Evolutionary conservation across 1,140 invertebrate species (phyloP).

Genomic region (Bombus ignitus): DNA sequence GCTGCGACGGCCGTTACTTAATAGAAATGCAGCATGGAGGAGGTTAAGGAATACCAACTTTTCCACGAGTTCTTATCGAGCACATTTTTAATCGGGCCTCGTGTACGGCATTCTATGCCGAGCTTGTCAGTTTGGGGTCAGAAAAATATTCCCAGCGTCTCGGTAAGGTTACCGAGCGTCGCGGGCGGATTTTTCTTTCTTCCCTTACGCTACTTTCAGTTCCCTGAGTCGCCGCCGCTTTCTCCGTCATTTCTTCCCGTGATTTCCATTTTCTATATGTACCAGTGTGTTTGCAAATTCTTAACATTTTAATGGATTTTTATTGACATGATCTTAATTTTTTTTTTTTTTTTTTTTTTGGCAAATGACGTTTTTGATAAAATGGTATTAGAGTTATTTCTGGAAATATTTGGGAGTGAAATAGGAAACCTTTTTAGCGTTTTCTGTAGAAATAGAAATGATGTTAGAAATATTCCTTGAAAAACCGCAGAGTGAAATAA

Average conservation of each 20-base stretch:
- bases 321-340: neutral
- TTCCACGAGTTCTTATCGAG: slow-evolving; percentile 48
- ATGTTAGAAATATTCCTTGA: too few relatives aligned
- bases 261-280: too few relatives aligned
- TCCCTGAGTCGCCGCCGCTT: neutral
- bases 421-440: neutral
- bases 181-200: neutral
- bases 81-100: slow-evolving; percentile 33
- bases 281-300: neutral
- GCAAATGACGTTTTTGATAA: neutral
- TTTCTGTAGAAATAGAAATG: too few relatives aligned
- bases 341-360: neutral
- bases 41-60: slow-evolving; percentile 49
- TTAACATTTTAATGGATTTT: neutral
- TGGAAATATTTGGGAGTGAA: neutral
- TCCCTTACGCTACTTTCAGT: too few relatives aligned
- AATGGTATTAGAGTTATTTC: neutral
- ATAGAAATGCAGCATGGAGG: slow-evolving; percentile 32
- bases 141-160: slow-evolving; percentile 27
- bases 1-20: neutral
- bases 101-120: slow-evolving; percentile 16
- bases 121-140: slow-evolving; percentile 37
- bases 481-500: too few relatives aligned
- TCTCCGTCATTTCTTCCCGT: neutral
- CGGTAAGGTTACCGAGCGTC: slow-evolving; percentile 13